Evolutionary conservation across 1,140 invertebrate genomes (phyloP), one percentile per base, ranked within the genome.

Genomic region (Drosophila teissieri): DNA sequence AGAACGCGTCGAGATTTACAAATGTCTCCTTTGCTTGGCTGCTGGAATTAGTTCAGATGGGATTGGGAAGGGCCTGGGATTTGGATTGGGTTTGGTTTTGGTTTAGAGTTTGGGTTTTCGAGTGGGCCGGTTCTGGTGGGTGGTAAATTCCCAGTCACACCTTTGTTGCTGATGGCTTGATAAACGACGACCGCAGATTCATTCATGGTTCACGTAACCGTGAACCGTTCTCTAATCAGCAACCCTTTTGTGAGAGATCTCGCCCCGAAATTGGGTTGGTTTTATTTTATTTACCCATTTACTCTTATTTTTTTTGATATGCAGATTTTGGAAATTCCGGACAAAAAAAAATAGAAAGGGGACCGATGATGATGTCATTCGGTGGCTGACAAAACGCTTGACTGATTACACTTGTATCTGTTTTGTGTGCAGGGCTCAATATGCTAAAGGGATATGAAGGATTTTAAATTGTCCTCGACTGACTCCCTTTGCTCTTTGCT

Each of bases 351-450:
- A 24, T 2, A 63, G 42, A 53, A 44, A 52, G 56, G 65, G 69
- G 36, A 51, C 36, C 68, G 65, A 61, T 68, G 83, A 69, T 80
- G 83, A 88, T 88, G 83, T 89, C 83, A 88, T 70, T 69, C 67
- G 56, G 68, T 55, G 75, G 79, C 68, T 91, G 85, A 84, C 90
- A 90, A 88, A 90, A 91, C 90, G 90, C 85, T 91, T 91, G 85
- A 91, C 86, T 91, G 90, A 91, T 91, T 91, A 91, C 86, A 84
- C 88, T 91, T 91, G 88, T 88, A 86, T 88, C 78, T 83, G 75
- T 91, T 91, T 79, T 79, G 76, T 85, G 80, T 80, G 45, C 58
- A 53, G 58, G 24, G 4, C 78, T 73, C 75, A 70, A 82, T 83
- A 82, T 82, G 82, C 57, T 78, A 54, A 68, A 62, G 84, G 80